Percentiles rank a stretch among this genome's conserved stretches.
phyloP scores from a whole-genome alignment of 2,113 vertebrate species.

The Leucopternis melanops region DNA sequence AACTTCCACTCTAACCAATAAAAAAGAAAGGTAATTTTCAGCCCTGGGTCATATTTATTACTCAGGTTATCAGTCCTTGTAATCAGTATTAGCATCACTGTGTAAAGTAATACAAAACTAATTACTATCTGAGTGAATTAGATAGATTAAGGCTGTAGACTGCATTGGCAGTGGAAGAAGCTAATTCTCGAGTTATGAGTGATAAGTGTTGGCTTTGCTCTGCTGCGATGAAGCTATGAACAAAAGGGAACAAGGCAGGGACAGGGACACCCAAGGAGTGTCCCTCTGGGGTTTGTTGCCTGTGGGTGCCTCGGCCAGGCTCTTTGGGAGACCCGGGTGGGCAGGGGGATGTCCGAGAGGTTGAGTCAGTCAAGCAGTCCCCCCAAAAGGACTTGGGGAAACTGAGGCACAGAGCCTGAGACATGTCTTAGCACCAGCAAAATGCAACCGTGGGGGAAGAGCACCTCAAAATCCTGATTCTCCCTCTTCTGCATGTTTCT shows the following conservation, averaged over 20 bases:
- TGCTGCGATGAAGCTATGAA: accelerated
- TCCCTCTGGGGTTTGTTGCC: too few relatives aligned
- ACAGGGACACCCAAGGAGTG: too few relatives aligned
- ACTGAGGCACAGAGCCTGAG: not conserved
- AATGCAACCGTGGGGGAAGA: accelerated
- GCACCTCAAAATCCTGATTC: not conserved
- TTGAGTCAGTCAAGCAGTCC: not conserved
- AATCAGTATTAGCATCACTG: conserved; percentile 58
- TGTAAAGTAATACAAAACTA: conserved; percentile 57
- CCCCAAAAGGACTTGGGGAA: not conserved
- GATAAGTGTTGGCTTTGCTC: not conserved
- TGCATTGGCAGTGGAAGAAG: not conserved
- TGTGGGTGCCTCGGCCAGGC: not conserved
- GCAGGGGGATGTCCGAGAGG: not conserved
- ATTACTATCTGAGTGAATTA: conserved; percentile 48
- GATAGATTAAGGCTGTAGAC: not conserved
- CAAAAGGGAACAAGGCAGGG: not conserved
- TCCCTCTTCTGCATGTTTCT: not conserved
- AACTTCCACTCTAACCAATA: conserved; percentile 4
- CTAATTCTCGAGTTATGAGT: not conserved
- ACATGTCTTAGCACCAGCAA: not conserved
- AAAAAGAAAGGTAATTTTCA: conserved; percentile 49
- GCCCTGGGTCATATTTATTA: conserved; percentile 49
- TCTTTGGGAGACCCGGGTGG: not conserved
- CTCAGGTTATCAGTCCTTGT: conserved; percentile 55